These are phyloP conservation scores for Luperina testacea DNA, from an alignment of 2,888 invertebrate genomes.

Conservation along the genomic window DNA sequence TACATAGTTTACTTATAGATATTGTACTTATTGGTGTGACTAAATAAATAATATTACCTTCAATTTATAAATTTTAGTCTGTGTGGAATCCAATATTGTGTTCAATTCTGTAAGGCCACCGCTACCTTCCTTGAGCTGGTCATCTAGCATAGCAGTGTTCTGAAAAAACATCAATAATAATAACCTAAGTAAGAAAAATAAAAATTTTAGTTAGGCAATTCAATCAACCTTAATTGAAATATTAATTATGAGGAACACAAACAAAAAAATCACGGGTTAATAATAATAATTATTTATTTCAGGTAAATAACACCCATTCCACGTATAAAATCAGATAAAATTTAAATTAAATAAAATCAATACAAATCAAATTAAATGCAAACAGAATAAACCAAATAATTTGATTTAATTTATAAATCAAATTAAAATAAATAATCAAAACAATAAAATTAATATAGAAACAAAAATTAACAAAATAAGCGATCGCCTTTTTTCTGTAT, in stretches of 20 bases:
- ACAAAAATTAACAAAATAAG: background rate
- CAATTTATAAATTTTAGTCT: constrained; percentile 95
- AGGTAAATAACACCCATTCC: too few relatives aligned
- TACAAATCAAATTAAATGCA: too few relatives aligned
- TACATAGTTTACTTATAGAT: too few relatives aligned
- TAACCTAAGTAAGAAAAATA: background rate
- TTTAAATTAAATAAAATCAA: too few relatives aligned
- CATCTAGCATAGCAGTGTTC: constrained; percentile 85
- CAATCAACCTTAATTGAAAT: background rate
- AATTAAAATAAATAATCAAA: too few relatives aligned
- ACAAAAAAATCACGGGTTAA: background rate
- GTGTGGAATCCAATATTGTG: constrained; percentile 94
- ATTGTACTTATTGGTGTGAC: too few relatives aligned
- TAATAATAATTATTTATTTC: too few relatives aligned
- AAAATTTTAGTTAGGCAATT: background rate
- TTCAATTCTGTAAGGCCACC: constrained; percentile 95
- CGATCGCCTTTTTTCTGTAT: background rate
- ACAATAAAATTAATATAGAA: too few relatives aligned
- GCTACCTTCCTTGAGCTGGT: constrained; percentile 92
- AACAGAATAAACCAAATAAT: too few relatives aligned
- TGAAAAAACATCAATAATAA: constrained; percentile 67
- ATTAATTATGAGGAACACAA: background rate
- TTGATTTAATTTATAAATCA: too few relatives aligned
- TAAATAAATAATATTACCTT: constrained; percentile 89
- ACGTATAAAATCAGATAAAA: too few relatives aligned